Percentiles rank a stretch among this genome's conserved stretches.
These are phyloP conservation scores for Sebastes schlegelii DNA, from an alignment of 2,113 vertebrate species.

Conservation along the genomic window DNA sequence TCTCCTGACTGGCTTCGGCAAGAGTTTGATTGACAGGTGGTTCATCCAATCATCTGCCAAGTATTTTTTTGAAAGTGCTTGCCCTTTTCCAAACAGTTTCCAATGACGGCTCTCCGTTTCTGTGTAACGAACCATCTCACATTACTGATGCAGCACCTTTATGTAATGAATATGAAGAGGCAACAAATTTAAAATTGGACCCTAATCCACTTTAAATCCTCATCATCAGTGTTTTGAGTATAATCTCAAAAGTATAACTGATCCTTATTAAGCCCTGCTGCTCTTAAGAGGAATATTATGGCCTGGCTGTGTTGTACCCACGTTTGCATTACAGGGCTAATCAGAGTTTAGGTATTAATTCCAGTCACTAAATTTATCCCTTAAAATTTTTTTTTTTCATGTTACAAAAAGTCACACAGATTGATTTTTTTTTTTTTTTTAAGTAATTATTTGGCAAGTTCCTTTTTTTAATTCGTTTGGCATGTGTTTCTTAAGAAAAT, in stretches of 20 bases:
- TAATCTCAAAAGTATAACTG: constrained; percentile 27
- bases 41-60: no score
- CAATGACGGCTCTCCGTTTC: no score
- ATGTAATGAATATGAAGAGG: constrained; percentile 8
- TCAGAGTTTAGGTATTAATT: constrained; percentile 2
- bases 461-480: no score
- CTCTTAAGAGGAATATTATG: neutral
- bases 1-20: no score
- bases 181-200: neutral
- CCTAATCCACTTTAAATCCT: constrained; percentile 19
- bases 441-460: neutral
- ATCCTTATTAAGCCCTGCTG: constrained; percentile 9
- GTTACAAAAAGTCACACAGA: neutral
- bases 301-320: neutral
- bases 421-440: neutral
- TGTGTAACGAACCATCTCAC: no score
- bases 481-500: neutral
- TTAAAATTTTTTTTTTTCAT: neutral
- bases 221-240: constrained; percentile 20
- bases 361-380: neutral
- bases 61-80: no score
- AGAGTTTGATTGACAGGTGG: no score
- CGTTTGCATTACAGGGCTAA: constrained; percentile 18
- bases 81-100: no score
- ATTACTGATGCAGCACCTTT: neutral